Percentiles rank a stretch among this genome's conserved stretches.
Evolutionary conservation across 1,140 invertebrate species (phyloP).

Genomic region (Drosophila obscura): DNA sequence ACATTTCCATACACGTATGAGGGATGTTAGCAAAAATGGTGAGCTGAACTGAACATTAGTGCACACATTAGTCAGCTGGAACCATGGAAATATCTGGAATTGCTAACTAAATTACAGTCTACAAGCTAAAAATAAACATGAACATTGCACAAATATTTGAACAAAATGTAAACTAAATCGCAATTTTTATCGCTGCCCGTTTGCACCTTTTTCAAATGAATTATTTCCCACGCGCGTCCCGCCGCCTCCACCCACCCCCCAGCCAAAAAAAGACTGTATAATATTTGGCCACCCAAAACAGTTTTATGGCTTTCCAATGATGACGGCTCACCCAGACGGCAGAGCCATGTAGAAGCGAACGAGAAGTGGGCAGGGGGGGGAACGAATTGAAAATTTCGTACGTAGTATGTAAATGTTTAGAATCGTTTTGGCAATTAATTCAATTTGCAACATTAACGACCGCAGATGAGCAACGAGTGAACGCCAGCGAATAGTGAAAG

Average conservation of each 20-base stretch:
- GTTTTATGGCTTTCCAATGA: slow-evolving; percentile 71
- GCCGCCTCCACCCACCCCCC: neutral
- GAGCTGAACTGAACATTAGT: slow-evolving; percentile 18
- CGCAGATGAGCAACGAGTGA: slow-evolving; percentile 26
- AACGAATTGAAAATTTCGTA: neutral
- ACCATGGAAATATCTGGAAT: slow-evolving; percentile 7
- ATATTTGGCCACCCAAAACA: slow-evolving; percentile 35
- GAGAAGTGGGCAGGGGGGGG: neutral
- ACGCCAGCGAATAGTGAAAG: slow-evolving; percentile 14
- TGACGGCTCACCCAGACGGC: slow-evolving; percentile 25
- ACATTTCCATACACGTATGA: slow-evolving; percentile 2
- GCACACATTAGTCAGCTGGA: slow-evolving; percentile 46
- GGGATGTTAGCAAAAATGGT: neutral
- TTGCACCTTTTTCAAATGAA: slow-evolving; percentile 69
- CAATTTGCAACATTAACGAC: slow-evolving; percentile 76
- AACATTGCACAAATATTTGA: slow-evolving; percentile 55
- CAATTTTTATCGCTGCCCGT: slow-evolving; percentile 62
- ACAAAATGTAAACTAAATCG: slow-evolving; percentile 27
- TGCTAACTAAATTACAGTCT: no score
- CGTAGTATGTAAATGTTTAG: slow-evolving; percentile 60
- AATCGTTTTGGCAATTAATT: slow-evolving; percentile 70
- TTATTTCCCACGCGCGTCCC: slow-evolving; percentile 37
- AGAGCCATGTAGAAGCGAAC: neutral
- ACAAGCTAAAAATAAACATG: slow-evolving; percentile 20
- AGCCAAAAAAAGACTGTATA: slow-evolving; percentile 11